Percentiles rank a stretch among this genome's conserved stretches.
Conservation (phyloP, 2,113 vertebrate genomes). For the Corvus hawaiiensis region DNA sequence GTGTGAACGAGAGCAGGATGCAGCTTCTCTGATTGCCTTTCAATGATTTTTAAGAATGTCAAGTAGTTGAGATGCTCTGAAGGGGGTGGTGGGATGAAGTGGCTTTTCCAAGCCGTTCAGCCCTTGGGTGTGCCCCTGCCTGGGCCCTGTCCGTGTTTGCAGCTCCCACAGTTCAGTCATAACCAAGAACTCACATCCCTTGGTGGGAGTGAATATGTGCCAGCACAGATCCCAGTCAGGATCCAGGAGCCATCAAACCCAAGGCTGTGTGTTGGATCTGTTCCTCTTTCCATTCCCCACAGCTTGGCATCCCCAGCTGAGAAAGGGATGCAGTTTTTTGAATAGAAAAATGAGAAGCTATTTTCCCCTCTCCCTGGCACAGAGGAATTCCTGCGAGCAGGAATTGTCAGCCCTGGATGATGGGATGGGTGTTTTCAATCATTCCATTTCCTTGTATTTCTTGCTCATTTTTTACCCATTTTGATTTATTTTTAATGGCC, state of each 20-base stretch:
- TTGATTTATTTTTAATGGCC: constrained; percentile 55
- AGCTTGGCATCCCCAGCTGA: neutral
- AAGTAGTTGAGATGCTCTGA: neutral
- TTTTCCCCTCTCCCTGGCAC: neutral
- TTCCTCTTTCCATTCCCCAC: neutral
- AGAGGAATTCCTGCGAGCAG: neutral
- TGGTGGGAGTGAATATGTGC: rapidly evolving
- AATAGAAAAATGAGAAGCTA: neutral
- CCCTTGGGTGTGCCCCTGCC: neutral
- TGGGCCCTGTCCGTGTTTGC: neutral
- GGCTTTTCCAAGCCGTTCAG: neutral
- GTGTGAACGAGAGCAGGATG: neutral
- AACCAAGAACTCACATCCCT: neutral
- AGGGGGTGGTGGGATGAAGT: neutral
- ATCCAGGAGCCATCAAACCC: neutral
- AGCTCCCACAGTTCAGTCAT: neutral
- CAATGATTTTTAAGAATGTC: neutral
- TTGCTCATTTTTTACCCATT: neutral
- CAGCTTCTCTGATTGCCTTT: neutral
- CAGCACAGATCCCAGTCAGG: rapidly evolving
- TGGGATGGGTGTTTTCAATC: constrained; percentile 48
- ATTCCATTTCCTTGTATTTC: constrained; percentile 1
- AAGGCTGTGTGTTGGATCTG: neutral
- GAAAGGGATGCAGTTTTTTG: neutral
- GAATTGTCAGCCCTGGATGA: neutral